Base-by-base conservation (phyloP, 2,888 invertebrate species). In the Idaea biselata region DNA sequence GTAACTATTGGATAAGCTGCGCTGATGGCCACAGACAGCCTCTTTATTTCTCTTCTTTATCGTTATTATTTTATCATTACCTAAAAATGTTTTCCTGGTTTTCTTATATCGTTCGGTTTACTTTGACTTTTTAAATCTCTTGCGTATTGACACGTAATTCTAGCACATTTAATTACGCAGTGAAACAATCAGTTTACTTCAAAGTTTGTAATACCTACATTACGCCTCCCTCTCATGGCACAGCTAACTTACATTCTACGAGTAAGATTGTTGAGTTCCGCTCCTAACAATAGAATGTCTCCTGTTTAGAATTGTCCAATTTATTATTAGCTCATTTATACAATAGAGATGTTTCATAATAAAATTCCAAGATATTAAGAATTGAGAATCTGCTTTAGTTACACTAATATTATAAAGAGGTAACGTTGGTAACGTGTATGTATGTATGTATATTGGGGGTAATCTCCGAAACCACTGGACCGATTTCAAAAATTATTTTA, bases 231-330 rank as follows among this genome's bases (percentile, higher is more conserved):
- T 44, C 44, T 44, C 44, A 11, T 44, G 14, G 44, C 44, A 44
- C 44, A 44, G 44, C 11, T 44, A 44, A 44, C 44, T 44, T 44
- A 14, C 44, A 44, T 44, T 44, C 8, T 44, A 44, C 60, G 33
- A 56, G 18, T 56, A 17, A 56, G 56, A 58, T 62, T 58, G 32
- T 16, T n/a, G 63, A 67, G 70, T 71, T 74, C 69, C 72, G 68
- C 62, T 71, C 63, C 67, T 67, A 63, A 74, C 79, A 74, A 77
- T 69, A 73, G 77, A 73, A 77, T 74, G 70, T 68, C 71, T 73
- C 66, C 69, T 73, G 72, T 75, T 72, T 73, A 68, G 71, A 71
- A 71, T 70, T 65, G 68, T 66, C 70, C 66, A 68, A 73, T 44
- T 44, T 44, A 44, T 44, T 44, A 44, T 44, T 14, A 44, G 44